Conservation (phyloP, 2,888 invertebrate species). For the Conops quadrifasciatus region DNA sequence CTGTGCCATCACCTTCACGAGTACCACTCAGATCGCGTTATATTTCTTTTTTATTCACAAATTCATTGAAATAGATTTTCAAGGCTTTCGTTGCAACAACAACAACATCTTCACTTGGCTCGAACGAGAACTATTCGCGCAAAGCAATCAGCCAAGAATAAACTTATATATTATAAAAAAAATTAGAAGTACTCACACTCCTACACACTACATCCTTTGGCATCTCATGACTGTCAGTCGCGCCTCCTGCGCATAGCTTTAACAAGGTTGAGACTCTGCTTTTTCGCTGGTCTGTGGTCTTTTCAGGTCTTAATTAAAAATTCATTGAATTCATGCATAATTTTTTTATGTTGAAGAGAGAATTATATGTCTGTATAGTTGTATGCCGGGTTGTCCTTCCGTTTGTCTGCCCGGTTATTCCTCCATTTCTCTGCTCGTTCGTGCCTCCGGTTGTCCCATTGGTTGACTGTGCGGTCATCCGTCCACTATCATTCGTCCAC, state of each 20-base stretch:
- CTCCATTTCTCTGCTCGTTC: background rate
- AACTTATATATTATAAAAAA: background rate
- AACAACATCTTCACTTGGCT: background rate
- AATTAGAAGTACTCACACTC: background rate
- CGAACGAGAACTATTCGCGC: background rate
- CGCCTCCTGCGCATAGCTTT: background rate
- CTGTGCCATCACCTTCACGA: background rate
- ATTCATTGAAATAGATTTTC: conserved; percentile 15
- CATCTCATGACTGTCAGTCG: background rate
- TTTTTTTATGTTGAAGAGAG: conserved; percentile 31
- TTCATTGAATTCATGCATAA: conserved; percentile 38
- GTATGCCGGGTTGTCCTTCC: conserved; percentile 1
- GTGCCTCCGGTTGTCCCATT: conserved; percentile 5
- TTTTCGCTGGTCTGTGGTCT: conserved; percentile 16
- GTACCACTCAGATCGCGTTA: background rate
- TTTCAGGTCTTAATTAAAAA: conserved; percentile 36
- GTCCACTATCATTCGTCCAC: background rate
- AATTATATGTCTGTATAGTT: background rate
- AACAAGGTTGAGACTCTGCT: background rate
- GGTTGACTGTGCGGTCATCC: background rate
- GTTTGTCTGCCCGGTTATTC: background rate
- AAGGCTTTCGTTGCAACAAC: background rate
- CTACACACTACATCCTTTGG: background rate
- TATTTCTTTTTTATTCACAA: background rate
- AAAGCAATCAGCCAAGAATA: conserved; percentile 15